phyloP scores from a whole-genome alignment of 2,113 vertebrate species.

The Platanista minor region DNA sequence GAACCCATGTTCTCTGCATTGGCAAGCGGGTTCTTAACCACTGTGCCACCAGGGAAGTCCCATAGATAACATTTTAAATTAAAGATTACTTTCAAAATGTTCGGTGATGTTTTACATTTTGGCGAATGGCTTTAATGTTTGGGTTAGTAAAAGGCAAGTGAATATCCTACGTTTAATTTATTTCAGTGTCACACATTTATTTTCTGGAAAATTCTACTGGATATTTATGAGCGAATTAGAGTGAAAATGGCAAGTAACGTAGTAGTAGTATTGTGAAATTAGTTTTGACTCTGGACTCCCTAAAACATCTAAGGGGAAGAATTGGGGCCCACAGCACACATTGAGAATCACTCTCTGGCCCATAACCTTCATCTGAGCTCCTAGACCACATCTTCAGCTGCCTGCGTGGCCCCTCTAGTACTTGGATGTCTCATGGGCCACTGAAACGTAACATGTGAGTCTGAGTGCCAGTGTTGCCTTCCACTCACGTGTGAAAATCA shows the following conservation, averaged over 20 bases:
- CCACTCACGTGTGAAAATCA: neutral
- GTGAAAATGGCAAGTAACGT: neutral
- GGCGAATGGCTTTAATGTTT: neutral
- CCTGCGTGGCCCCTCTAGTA: neutral
- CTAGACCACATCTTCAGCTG: neutral
- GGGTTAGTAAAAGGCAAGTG: neutral
- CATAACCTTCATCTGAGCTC: neutral
- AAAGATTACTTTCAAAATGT: neutral
- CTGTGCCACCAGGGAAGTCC: too few relatives aligned
- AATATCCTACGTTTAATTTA: neutral
- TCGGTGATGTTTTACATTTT: neutral
- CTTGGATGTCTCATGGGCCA: neutral
- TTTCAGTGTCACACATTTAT: neutral
- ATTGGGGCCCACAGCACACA: too few relatives aligned
- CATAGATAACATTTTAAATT: neutral
- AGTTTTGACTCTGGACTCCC: neutral
- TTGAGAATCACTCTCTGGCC: neutral
- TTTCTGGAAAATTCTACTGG: neutral
- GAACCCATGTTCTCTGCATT: too few relatives aligned
- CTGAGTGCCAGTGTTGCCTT: neutral
- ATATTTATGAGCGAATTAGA: neutral
- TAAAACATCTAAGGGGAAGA: neutral
- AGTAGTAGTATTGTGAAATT: neutral
- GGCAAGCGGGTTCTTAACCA: too few relatives aligned
- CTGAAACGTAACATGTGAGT: neutral